Conservation (phyloP, 1,140 invertebrate genomes). For the Bombus huntii region DNA sequence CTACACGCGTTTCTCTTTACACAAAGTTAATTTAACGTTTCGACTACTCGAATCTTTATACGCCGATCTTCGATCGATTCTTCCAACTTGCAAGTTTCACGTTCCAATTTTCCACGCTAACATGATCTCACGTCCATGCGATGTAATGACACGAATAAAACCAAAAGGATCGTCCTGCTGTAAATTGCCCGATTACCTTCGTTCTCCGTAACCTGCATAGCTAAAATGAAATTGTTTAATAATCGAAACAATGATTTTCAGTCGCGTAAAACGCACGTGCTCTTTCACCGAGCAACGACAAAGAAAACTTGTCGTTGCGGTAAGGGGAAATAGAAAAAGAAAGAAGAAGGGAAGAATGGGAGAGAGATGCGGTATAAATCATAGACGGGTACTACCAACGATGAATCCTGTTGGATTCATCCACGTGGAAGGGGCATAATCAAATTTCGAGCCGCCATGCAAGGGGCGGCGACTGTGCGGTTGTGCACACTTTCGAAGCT, state of each 20-base stretch:
- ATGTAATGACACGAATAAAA: not conserved
- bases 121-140: too few relatives aligned
- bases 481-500: slow-evolving; percentile 65
- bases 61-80: too few relatives aligned
- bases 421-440: slow-evolving; percentile 70
- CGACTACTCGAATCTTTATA: too few relatives aligned
- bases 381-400: slow-evolving; percentile 54
- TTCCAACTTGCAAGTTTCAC: too few relatives aligned
- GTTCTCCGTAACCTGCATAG: too few relatives aligned
- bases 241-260: not conserved
- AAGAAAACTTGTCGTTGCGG: slow-evolving; percentile 65
- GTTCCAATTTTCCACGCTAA: too few relatives aligned
- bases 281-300: slow-evolving; percentile 33
- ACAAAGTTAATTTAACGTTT: too few relatives aligned
- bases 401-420: slow-evolving; percentile 65
- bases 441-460: slow-evolving; percentile 70
- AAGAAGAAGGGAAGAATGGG: not conserved
- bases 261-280: not conserved
- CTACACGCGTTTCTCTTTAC: too few relatives aligned
- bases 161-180: not conserved
- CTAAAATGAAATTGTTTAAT: not conserved
- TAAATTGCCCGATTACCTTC: not conserved
- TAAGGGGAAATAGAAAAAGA: not conserved
- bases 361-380: slow-evolving; percentile 52
- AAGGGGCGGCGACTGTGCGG: slow-evolving; percentile 70